A percentile compares a stretch with the other conserved stretches of the same genome.
Evolutionary conservation across 2,888 invertebrate species (phyloP).

Genomic region (Incurvaria masculella): DNA sequence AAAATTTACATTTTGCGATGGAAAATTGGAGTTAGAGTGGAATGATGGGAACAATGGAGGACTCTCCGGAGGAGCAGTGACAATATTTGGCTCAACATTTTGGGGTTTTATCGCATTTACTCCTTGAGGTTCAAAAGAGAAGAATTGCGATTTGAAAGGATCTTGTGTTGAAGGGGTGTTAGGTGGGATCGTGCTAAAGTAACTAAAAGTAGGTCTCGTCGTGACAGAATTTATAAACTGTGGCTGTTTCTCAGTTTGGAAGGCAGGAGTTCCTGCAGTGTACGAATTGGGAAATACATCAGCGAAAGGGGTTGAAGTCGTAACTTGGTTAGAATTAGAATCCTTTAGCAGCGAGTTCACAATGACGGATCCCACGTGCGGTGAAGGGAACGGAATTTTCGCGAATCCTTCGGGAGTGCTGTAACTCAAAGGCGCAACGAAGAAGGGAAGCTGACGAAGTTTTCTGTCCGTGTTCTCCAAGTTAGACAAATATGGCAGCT

Average conservation of each 20-base stretch:
- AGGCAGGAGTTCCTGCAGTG: constrained; percentile 21
- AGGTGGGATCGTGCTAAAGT: constrained; percentile 40
- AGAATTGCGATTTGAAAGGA: constrained; percentile 34
- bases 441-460: constrained; percentile 74
- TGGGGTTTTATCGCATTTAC: constrained; percentile 34
- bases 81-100: constrained; percentile 21
- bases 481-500: constrained; percentile 76
- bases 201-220: constrained; percentile 41
- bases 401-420: constrained; percentile 81
- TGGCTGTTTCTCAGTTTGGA: constrained; percentile 28
- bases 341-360: constrained; percentile 56
- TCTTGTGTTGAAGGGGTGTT: constrained; percentile 24
- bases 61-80: constrained; percentile 25
- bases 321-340: constrained; percentile 10
- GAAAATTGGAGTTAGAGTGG: no score
- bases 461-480: constrained; percentile 69
- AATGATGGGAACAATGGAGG: constrained; percentile 28
- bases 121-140: constrained; percentile 43
- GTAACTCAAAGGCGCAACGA: constrained; percentile 82
- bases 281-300: constrained; percentile 27
- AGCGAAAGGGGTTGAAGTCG: constrained; percentile 21
- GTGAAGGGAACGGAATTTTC: constrained; percentile 81
- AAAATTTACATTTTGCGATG: no score
- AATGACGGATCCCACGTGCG: constrained; percentile 84
- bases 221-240: constrained; percentile 23